Base-by-base conservation (phyloP, 2,888 invertebrate genomes). In the Lamellibrachia columna region DNA sequence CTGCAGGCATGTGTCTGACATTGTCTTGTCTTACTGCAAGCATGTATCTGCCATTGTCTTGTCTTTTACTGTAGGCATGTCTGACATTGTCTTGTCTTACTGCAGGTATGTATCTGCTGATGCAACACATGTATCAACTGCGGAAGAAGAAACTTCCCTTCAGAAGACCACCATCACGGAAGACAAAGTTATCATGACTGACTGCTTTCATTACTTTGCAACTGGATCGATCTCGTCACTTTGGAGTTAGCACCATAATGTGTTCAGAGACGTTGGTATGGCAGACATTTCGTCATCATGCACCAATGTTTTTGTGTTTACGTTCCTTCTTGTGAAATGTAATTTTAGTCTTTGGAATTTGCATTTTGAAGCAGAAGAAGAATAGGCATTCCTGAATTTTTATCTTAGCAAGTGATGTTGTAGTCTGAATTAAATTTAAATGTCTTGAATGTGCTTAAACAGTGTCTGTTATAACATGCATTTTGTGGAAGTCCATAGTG, bases 61-160 rank as follows among this genome's bases (percentile, higher is more conserved):
- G 55, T 55, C 8, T n/a, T 7, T 55, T 9, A 9, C 58, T 8
- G 8, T 58, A 15, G 58, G 8, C 11, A 58, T 15, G 8, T 58
- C 58, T 58, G 58, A 58, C 15, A 15, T 58, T 58, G 58, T 58
- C 11, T 58, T 58, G 11, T 58, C 58, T 75, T 53, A 40, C 55
- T 93, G n/a, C 92, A 94, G 94, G 94, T 22, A 92, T 93, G 92
- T 93, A 93, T 52, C 53, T 94, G 8, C 92, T 93, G 11, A 94
- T 94, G 94, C 92, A 93, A 90, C 91, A 92, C 40, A 94, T 94
- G 94, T 94, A 94, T 91, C 92, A 92, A 40, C 93, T 93, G 91
- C 90, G 94, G 90, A 94, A 94, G 93, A 93, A 93, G 90, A 94
- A 94, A 58, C 40, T 55, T n/a, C 53, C 52, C 11, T 6, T 55